These are phyloP conservation scores for Parotocinclus haroldoi DNA, from an alignment of 2,797 vertebrate genomes.

Conservation along the genomic window DNA sequence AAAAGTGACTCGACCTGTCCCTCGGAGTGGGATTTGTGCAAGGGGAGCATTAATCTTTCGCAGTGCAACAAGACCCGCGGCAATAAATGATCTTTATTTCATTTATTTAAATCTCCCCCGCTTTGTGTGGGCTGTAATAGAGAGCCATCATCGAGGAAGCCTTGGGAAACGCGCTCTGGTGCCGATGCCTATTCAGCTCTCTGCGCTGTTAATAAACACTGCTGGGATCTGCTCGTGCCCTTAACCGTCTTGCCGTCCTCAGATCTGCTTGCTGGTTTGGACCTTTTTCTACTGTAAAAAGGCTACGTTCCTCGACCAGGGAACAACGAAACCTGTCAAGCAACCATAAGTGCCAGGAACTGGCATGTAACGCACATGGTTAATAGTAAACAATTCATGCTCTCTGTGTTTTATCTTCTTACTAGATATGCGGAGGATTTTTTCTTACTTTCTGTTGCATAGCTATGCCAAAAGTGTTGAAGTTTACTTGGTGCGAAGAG, in stretches of 20 bases:
- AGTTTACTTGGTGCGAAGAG: too few species aligned
- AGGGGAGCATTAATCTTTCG: conserved; percentile 69
- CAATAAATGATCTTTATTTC: conserved; percentile 69
- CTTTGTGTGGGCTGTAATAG: conserved; percentile 50
- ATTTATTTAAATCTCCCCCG: conserved; percentile 67
- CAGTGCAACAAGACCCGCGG: conserved; percentile 57
- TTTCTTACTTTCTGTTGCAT: too few species aligned
- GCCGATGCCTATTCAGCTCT: neutral
- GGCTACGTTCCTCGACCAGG: too few species aligned
- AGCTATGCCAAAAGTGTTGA: too few species aligned
- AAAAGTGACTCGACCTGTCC: conserved; percentile 61
- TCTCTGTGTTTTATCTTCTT: too few species aligned
- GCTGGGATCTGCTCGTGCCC: neutral
- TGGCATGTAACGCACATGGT: too few species aligned
- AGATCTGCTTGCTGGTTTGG: too few species aligned
- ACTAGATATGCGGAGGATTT: too few species aligned
- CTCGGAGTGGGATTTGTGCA: conserved; percentile 62
- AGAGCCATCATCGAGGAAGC: conserved; percentile 7
- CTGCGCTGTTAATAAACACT: neutral
- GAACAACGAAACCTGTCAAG: too few species aligned
- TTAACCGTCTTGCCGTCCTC: neutral
- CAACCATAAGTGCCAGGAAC: too few species aligned
- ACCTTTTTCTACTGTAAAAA: too few species aligned
- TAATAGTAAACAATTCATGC: too few species aligned
- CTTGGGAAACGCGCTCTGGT: conserved; percentile 15